These are phyloP conservation scores for Elaeidobius kamerunicus DNA, from an alignment of 2,888 invertebrate genomes.

Conservation along the genomic window DNA sequence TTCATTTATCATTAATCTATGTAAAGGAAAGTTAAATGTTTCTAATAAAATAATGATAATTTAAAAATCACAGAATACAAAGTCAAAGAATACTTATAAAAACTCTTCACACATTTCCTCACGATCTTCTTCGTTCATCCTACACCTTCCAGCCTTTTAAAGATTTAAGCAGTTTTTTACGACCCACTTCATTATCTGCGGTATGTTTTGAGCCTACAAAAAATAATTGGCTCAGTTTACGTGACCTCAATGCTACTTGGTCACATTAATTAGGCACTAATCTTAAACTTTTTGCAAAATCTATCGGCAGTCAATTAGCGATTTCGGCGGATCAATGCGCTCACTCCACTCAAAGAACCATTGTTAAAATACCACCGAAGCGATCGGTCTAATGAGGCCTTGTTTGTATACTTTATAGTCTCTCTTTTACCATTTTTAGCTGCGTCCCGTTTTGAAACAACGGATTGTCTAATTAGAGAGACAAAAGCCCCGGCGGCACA, in stretches of 20 bases:
- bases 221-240: constrained; percentile 18
- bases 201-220: constrained; percentile 2
- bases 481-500: constrained; percentile 44
- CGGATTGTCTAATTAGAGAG: constrained; percentile 44
- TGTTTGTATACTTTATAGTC: constrained; percentile 48
- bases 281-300: constrained; percentile 14
- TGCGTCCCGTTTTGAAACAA: constrained; percentile 25
- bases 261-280: constrained; percentile 24
- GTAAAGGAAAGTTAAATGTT: too few relatives aligned
- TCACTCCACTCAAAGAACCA: constrained; percentile 33
- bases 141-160: too few relatives aligned
- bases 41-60: too few relatives aligned
- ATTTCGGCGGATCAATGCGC: constrained; percentile 27
- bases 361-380: constrained; percentile 47
- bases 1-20: too few relatives aligned
- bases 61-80: too few relatives aligned
- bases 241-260: constrained; percentile 19
- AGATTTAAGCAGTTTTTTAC: too few relatives aligned
- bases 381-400: constrained; percentile 47
- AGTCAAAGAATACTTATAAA: too few relatives aligned
- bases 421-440: constrained; percentile 47
- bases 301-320: constrained; percentile 28
- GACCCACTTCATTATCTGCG: too few relatives aligned
- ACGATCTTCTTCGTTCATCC: too few relatives aligned
- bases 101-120: too few relatives aligned